Evolutionary conservation across 2,797 vertebrate species (phyloP), one percentile per base, ranked within the genome.

Genomic region (Setipinna tenuifilis): DNA sequence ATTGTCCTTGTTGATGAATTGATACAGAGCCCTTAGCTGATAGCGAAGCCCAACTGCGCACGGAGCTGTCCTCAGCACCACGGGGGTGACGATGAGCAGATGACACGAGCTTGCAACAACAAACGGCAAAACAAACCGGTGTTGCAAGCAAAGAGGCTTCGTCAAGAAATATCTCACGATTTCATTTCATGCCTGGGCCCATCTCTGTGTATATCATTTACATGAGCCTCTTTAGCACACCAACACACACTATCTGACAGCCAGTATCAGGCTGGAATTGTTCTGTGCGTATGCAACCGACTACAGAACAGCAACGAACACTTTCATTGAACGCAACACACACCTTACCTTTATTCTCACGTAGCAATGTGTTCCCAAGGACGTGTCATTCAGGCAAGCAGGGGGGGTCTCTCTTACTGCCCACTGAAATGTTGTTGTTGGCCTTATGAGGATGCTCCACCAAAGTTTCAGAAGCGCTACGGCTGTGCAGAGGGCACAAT

Each of bases 281-380:
- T 21, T 44, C 71, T 19, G 19, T 78, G 7, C 17, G 19, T 35
- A 44, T 7, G 16, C 28, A 19, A 44, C 71, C 71, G 1, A 78
- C 35, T 31, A 31, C 35, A 44, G 19, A 78, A 78, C 71, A 19
- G 19, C 31, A 35, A 17, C 2, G 6, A 25, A 75, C 17, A 75
- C 31, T 78, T 71, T 44, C 21, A 6, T 62, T 19, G 25, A 65
- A 78, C 41, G 9, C 31, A 82, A 21, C 59, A 23, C 25, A 81
- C 25, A 48, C 89, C 93, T 96, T 95, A 99, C 98, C 98, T 99
- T 99, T 92, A 98, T 97, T 87, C 97, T 90, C 85, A 99, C 97
- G 93, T 99, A 99, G 94, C 98, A 99, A 95, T 99, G 98, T 83
- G 98, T 99, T 87, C 98, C 98, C 96, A 98, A 93, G 91, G 97